Conservation (phyloP, 2,888 invertebrate genomes). For the Chrysopilus asiliformis region DNA sequence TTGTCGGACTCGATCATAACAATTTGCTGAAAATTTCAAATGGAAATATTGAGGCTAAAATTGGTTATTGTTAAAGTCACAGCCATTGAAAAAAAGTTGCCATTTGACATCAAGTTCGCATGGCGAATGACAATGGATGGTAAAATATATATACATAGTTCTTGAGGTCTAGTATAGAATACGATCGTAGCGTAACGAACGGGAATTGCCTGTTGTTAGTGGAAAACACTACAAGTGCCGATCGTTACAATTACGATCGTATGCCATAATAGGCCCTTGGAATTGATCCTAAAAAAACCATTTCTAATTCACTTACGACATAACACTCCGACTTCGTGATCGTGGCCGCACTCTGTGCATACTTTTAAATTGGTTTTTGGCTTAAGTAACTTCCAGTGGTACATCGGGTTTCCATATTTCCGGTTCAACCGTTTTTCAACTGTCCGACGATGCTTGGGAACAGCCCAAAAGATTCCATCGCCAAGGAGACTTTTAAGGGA, state of each 20-base stretch:
- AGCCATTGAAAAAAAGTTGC: too few species aligned
- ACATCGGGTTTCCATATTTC: conserved; percentile 55
- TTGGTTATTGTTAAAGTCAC: not conserved
- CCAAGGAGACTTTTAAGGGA: conserved; percentile 52
- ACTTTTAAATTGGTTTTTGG: conserved; percentile 60
- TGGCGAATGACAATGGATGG: too few species aligned
- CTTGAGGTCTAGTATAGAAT: too few species aligned
- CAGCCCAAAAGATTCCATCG: conserved; percentile 68
- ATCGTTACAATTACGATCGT: too few species aligned
- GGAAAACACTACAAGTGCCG: too few species aligned
- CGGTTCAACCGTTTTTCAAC: conserved; percentile 59
- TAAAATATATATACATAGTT: too few species aligned
- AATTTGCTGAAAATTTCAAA: conserved; percentile 52
- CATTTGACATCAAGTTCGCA: too few species aligned
- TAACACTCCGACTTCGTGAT: conserved; percentile 61
- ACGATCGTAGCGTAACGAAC: too few species aligned
- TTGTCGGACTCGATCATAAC: conserved; percentile 65
- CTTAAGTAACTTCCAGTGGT: conserved; percentile 52
- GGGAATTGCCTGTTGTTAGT: too few species aligned
- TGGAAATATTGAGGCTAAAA: conserved; percentile 2
- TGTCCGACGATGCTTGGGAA: conserved; percentile 64
- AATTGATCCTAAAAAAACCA: not conserved
- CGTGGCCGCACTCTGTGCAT: conserved; percentile 73
- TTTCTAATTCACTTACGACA: conserved; percentile 55
- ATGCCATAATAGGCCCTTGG: not conserved